These are phyloP conservation scores for Drosophila pseudotalamancana DNA, from an alignment of 2,888 invertebrate species.

Conservation along the genomic window DNA sequence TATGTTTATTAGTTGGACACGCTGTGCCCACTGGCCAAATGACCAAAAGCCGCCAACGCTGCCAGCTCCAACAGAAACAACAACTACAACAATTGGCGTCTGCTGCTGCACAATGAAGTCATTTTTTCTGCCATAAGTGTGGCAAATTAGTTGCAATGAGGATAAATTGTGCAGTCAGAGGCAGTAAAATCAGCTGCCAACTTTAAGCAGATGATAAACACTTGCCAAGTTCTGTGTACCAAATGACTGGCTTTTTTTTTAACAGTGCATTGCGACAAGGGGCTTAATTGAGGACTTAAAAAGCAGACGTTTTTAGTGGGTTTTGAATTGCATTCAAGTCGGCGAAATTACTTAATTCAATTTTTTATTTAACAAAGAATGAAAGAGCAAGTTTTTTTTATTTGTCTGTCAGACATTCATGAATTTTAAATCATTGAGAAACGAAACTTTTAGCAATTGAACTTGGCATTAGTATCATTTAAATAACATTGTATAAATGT, in stretches of 20 bases:
- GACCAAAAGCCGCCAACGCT: conserved; percentile 51
- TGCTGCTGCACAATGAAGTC: conserved; percentile 64
- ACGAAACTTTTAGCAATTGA: no score
- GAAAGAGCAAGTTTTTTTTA: no score
- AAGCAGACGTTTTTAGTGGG: not conserved
- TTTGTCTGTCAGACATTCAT: no score
- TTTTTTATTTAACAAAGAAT: not conserved
- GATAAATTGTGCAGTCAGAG: conserved; percentile 35
- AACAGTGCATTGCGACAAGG: not conserved
- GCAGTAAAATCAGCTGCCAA: conserved; percentile 17
- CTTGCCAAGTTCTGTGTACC: conserved; percentile 13
- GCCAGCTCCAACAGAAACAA: not conserved
- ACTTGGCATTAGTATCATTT: no score
- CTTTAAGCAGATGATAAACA: conserved; percentile 16
- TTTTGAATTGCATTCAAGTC: not conserved
- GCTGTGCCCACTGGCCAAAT: conserved; percentile 70
- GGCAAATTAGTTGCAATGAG: conserved; percentile 61
- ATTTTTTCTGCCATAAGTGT: conserved; percentile 58
- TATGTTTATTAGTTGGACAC: conserved; percentile 69
- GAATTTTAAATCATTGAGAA: no score
- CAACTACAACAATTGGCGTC: conserved; percentile 9
- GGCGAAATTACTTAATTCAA: no score
- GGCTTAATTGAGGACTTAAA: not conserved
- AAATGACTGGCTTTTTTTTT: conserved; percentile 1
- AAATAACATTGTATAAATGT: no score